Base-by-base conservation (phyloP, 2,797 vertebrate species). In the Emys orbicularis region DNA sequence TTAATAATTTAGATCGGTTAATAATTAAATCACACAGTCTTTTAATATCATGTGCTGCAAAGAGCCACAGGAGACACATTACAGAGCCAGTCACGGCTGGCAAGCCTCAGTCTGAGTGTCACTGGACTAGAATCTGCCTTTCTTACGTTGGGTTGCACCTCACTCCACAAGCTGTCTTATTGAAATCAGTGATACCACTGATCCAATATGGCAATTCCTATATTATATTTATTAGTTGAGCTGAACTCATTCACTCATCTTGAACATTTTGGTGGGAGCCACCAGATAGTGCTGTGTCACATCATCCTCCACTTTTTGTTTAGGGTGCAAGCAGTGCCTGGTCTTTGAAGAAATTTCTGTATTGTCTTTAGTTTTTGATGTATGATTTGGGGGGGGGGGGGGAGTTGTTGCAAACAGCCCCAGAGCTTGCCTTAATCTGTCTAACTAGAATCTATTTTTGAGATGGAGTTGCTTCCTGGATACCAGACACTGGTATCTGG, bases 391-490 rank as follows among this genome's bases (percentile, higher is more conserved):
- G 44, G 44, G 27, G 25, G 19, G 8, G 61, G 4, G 34, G 2
- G 59, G 59, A 34, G 7, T 6, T 61, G 34, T 37, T 37, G 34
- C 65, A 68, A 76, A 86, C 52, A 57, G 37, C 81, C 88, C 47
- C 82, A 0, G 34, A 1, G 57, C 92, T 90, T 44, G 3, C 79
- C 1, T 0, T 0, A 5, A 3, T 84, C 94, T 86, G 34, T 85
- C 11, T 25, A 23, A 37, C 47, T 76, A 56, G 76, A 68, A 61
- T 57, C 59, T 52, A 37, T n/a, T 77, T 4, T 4, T 27, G 49
- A 23, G 52, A 68, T 53, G 89, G 59, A 85, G 88, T n/a, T n/a
- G 65, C 65, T 68, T 68, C n/a, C 18, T 37, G 61, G 61, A n/a
- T n/a, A 68, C 34, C 18, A 37, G 61, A 21, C 61, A 68, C 61